A percentile compares a stretch with the other conserved stretches of the same genome.
phyloP scores from a whole-genome alignment of 2,797 vertebrate species.

The Diplodus puntazzo region DNA sequence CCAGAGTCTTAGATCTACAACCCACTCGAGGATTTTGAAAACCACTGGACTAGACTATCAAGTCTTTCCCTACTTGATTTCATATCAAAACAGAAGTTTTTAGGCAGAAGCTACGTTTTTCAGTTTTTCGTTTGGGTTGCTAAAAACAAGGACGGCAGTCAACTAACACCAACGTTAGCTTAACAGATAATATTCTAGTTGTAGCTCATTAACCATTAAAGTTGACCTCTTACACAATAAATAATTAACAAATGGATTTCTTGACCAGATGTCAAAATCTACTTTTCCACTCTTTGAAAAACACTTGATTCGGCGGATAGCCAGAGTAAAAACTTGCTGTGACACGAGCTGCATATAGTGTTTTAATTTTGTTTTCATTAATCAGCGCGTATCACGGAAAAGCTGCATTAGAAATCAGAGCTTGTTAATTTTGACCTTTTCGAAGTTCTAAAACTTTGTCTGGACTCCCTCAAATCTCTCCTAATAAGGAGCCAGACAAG shows the following conservation, averaged over 20 bases:
- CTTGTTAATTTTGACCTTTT: constrained; percentile 47
- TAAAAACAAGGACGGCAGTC: not conserved
- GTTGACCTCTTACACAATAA: not conserved
- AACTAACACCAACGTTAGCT: not conserved
- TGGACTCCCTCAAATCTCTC: constrained; percentile 56
- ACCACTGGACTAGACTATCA: not conserved
- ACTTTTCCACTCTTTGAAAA: not conserved
- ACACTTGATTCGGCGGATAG: not conserved
- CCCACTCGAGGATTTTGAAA: no score
- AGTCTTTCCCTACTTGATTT: not conserved
- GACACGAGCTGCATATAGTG: not conserved
- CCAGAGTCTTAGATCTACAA: no score
- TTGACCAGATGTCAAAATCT: not conserved
- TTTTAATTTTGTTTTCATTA: constrained; percentile 36
- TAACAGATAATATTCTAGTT: constrained; percentile 1
- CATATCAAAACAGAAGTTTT: not conserved
- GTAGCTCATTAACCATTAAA: not conserved
- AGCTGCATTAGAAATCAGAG: constrained; percentile 38
- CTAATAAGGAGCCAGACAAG: constrained; percentile 68
- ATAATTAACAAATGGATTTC: not conserved
- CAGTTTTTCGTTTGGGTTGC: constrained; percentile 5
- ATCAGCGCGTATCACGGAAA: constrained; percentile 27
- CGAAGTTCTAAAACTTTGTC: constrained; percentile 40
- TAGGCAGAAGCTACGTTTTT: not conserved
- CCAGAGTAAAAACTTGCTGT: not conserved